Base-by-base conservation (phyloP, 1,140 invertebrate genomes). In the Nomia melanderi region DNA sequence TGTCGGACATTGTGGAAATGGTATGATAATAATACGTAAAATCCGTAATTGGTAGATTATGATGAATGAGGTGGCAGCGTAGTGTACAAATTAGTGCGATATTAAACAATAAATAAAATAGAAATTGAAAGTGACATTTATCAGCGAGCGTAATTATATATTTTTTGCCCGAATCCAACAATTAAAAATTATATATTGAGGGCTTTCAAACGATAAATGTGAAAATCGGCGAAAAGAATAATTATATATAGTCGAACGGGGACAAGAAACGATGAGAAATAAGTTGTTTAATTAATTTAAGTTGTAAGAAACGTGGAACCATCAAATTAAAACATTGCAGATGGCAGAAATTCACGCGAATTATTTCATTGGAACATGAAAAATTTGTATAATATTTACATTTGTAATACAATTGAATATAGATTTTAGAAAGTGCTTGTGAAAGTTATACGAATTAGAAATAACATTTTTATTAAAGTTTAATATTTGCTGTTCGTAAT, bases 41-140 rank as follows among this genome's bases (percentile, higher is more conserved):
- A 36, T 36, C 8, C 8, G 33, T 36, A 36, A 8, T 36, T 36
- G 3, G 33, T n/a, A n/a, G n/a, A 17, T 4, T 25, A 14, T 29
- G 6, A 14, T 14, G 25, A 14, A 27, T 27, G 25, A 8, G 27
- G 27, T 31, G 54, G 27, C 54, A 57, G 6, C 6, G 27, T 20
- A 20, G 14, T 17, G 54, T 20, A 31, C 12, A 31, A 31, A 39
- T 71, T 36, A 31, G 39, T 0, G 39, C 23, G 36, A 27, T 57
- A 47, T 17, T 47, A 47, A 67, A 67, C 23, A 36, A n/a, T 25
- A n/a, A 67, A 31, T 44, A 57, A 11, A 17, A 23, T 31, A 25
- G 62, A 23, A 71, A 53, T 79, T 54, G n/a, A 70, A 41, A 3
- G n/a, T 41, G 27, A 36, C 54, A 25, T 44, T 66, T 47, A 66